Percentiles rank a stretch among this genome's conserved stretches.
These are phyloP conservation scores for Eriocheir sinensis DNA, from an alignment of 1,140 invertebrate species.

Conservation along the genomic window DNA sequence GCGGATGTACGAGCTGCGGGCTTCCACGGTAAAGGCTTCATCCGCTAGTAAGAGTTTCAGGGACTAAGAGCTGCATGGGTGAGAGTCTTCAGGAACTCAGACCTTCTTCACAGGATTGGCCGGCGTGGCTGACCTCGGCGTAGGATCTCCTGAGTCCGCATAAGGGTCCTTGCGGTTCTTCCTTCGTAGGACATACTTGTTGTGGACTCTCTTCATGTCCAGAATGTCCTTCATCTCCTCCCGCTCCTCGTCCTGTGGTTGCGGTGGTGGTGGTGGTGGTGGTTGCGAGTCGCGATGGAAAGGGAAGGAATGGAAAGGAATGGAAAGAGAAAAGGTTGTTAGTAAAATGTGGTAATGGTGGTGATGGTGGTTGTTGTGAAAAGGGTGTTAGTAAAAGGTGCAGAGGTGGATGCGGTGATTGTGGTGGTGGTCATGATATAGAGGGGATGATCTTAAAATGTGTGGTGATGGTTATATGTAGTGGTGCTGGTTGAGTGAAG, in stretches of 20 bases:
- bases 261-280: neutral
- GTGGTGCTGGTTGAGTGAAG: too few species aligned
- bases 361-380: neutral
- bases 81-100: neutral
- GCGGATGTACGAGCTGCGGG: too few species aligned
- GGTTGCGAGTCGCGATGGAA: neutral
- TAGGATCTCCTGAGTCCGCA: slow-evolving; percentile 42
- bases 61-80: too few species aligned
- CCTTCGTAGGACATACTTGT: slow-evolving; percentile 79
- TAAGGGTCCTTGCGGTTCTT: slow-evolving; percentile 77
- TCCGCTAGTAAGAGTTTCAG: too few species aligned
- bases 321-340: too few species aligned
- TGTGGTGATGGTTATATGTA: too few species aligned
- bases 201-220: slow-evolving; percentile 93
- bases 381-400: neutral
- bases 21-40: too few species aligned
- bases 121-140: neutral
- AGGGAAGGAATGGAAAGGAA: too few species aligned
- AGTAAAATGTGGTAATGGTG: too few species aligned
- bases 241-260: slow-evolving; percentile 91
- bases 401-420: neutral
- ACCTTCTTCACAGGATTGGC: neutral
- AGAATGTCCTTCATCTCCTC: slow-evolving; percentile 96
- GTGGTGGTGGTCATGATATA: neutral
- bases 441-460: too few species aligned